Base-by-base conservation (phyloP, 2,888 invertebrate species). In the Dromius quadrimaculatus region DNA sequence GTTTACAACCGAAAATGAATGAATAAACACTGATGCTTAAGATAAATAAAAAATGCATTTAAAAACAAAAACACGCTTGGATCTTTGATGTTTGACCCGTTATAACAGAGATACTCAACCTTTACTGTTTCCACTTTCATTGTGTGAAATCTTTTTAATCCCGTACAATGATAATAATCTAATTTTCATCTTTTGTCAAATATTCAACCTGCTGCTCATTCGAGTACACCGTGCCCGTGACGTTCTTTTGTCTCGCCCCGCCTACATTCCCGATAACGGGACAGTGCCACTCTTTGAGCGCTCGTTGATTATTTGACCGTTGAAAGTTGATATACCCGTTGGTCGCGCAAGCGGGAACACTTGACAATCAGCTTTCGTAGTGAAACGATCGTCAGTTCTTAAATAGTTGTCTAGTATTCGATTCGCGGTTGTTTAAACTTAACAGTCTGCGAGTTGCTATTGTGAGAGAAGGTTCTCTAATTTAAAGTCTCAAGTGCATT, bases 241-340 rank as follows among this genome's bases (percentile, higher is more conserved):
- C 41, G 41, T 23, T 54, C 50, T 20, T 36, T 61, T 41, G 38
- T 38, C 38, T 20, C 20, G 22, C 61, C 22, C 61, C 61, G 36
- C 61, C 36, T 11, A 20, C 61, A 20, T 20, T 59, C n/a, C 15
- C 22, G 61, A 61, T 61, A 61, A 61, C 61, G 38, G 61, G 61
- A 41, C 61, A 61, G 17, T 61, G 61, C 23, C 61, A 38, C 36
- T 32, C n/a, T n/a, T n/a, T n/a, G n/a, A 17, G 13, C 32, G 28
- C 34, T 34, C 59, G 34, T 23, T 28, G 28, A 3, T 8, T 28
- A 8, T 8, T n/a, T 50, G 50, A 61, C 61, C 61, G 61, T 61
- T 61, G 61, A 20, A 59, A 38, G 38, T 20, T 36, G 61, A 61
- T 61, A 61, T 41, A 17, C 43, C 1, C 28, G 9, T 41, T 54